A percentile compares a stretch with the other conserved stretches of the same genome.
These are phyloP conservation scores for Holacanthella duospinosa DNA, from an alignment of 2,888 invertebrate species.

Conservation along the genomic window DNA sequence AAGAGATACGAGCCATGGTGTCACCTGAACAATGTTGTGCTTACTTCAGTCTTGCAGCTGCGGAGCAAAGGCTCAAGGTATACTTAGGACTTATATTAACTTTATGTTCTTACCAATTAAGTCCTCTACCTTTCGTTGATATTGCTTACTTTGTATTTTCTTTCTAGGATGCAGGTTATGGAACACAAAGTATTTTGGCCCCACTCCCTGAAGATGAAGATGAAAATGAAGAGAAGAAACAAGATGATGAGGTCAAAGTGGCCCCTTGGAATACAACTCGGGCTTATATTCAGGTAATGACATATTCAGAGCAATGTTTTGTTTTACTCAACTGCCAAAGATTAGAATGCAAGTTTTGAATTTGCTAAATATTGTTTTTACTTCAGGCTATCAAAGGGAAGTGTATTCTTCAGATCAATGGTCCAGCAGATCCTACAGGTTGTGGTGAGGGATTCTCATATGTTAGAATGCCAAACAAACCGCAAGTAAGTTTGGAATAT, in stretches of 20 bases:
- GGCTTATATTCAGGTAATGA: conserved; percentile 93
- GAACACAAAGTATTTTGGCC: conserved; percentile 92
- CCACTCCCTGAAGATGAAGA: conserved; percentile 66
- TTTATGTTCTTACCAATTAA: too few relatives aligned
- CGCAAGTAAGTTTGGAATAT: conserved; percentile 50
- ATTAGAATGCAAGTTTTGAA: too few relatives aligned
- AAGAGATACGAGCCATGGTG: conserved; percentile 96
- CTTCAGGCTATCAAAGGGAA: conserved; percentile 97
- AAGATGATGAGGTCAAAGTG: conserved; percentile 96
- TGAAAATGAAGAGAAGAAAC: conserved; percentile 78
- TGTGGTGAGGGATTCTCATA: conserved; percentile 93
- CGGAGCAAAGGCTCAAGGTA: conserved; percentile 84
- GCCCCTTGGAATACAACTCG: conserved; percentile 99
- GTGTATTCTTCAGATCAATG: conserved; percentile 86
- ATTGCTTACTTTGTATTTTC: too few relatives aligned
- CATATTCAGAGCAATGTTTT: too few relatives aligned
- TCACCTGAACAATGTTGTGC: conserved; percentile 98
- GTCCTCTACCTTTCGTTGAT: too few relatives aligned
- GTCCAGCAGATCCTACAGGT: conserved; percentile 83
- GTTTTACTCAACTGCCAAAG: too few relatives aligned
- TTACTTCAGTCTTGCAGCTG: conserved; percentile 94
- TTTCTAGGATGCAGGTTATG: conserved; percentile 59
- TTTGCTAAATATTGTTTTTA: too few relatives aligned
- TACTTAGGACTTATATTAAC: too few relatives aligned
- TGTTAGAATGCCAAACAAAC: conserved; percentile 93